A percentile compares a stretch with the other conserved stretches of the same genome.
These are phyloP conservation scores for Gymnosoma rotundatum DNA, from an alignment of 2,888 invertebrate species.

Conservation along the genomic window DNA sequence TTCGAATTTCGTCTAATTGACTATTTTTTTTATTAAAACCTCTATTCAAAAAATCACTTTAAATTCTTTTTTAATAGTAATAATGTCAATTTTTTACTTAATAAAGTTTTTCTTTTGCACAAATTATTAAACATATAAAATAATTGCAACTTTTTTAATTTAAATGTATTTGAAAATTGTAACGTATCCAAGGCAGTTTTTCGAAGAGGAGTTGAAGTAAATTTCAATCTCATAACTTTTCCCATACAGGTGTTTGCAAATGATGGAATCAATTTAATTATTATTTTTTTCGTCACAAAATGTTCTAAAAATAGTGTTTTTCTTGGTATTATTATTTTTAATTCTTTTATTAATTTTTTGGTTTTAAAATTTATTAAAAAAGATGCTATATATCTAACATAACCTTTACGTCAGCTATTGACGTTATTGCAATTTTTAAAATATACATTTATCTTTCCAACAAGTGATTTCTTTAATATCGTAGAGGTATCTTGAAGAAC, in stretches of 20 bases:
- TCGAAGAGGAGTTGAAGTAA: constrained; percentile 69
- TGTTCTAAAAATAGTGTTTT: constrained; percentile 23
- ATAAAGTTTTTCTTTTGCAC: constrained; percentile 79
- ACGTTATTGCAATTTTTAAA: constrained; percentile 55
- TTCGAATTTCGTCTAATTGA: neutral
- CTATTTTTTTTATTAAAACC: no score
- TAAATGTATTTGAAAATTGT: constrained; percentile 70
- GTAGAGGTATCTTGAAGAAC: neutral
- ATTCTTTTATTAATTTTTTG: constrained; percentile 9
- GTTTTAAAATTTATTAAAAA: constrained; percentile 20
- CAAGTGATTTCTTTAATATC: neutral
- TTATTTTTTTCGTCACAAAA: constrained; percentile 11
- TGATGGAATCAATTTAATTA: neutral
- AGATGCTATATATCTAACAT: constrained; percentile 69
- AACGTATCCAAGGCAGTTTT: constrained; percentile 56
- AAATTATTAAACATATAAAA: constrained; percentile 81
- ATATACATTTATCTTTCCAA: constrained; percentile 54
- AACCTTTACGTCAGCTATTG: constrained; percentile 32
- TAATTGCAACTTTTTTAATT: constrained; percentile 78
- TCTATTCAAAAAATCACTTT: neutral
- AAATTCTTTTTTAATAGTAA: constrained; percentile 67
- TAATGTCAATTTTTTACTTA: constrained; percentile 69
- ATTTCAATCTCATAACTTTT: constrained; percentile 79
- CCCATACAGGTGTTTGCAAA: constrained; percentile 74
- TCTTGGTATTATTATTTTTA: neutral